Evolutionary conservation across 1,140 invertebrate genomes (phyloP).

Genomic region (Zaprionus inermis): DNA sequence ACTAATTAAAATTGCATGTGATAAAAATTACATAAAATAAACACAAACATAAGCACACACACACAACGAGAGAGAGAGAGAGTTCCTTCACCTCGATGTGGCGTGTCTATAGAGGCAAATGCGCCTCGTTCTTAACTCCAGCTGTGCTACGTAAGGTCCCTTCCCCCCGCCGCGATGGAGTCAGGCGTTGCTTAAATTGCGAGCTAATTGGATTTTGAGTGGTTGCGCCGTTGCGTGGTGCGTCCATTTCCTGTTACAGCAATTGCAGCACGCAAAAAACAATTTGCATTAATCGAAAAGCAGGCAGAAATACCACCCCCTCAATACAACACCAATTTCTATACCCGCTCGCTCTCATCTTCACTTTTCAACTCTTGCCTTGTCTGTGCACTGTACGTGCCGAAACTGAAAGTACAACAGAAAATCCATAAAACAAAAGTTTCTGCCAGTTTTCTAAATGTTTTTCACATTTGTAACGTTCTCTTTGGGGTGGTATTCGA

Average conservation of each 20-base stretch:
- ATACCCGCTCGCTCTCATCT: not conserved
- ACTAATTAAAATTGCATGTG: constrained; percentile 64
- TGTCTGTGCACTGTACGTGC: constrained; percentile 24
- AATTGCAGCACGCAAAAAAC: constrained; percentile 32
- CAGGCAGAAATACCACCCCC: not conserved
- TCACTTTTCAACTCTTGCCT: constrained; percentile 40
- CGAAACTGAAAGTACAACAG: constrained; percentile 56
- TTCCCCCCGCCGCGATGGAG: not conserved
- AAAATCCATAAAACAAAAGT: constrained; percentile 43
- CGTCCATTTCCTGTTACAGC: constrained; percentile 65
- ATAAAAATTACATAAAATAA: constrained; percentile 33
- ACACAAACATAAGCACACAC: constrained; percentile 7
- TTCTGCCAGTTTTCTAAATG: constrained; percentile 14
- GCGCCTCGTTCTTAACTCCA: too few relatives aligned
- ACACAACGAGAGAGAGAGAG: not conserved
- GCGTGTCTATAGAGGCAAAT: not conserved
- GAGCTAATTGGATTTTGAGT: constrained; percentile 64
- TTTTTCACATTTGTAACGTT: constrained; percentile 4
- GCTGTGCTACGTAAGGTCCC: too few relatives aligned
- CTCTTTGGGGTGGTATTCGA: not conserved
- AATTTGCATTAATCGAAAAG: constrained; percentile 63
- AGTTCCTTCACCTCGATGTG: too few relatives aligned
- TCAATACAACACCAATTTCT: not conserved
- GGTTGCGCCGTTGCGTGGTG: constrained; percentile 59
- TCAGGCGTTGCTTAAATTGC: constrained; percentile 61